phyloP scores from a whole-genome alignment of 2,888 invertebrate species.

The Pherbina coryleti region DNA sequence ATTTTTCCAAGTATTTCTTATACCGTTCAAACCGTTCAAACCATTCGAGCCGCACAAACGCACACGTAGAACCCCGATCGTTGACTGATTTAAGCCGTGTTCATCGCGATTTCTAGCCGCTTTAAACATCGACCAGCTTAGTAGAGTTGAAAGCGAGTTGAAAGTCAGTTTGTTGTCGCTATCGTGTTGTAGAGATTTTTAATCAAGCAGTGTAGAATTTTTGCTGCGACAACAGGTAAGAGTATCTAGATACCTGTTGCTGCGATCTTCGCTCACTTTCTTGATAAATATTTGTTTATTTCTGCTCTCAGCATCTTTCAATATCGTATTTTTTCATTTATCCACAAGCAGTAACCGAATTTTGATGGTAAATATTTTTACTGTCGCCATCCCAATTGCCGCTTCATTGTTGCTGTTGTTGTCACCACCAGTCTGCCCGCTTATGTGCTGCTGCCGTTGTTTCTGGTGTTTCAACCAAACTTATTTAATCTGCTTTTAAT shows the following conservation, averaged over 20 bases:
- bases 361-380: no score
- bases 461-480: background rate
- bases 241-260: slow-evolving; percentile 2
- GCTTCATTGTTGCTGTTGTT: background rate
- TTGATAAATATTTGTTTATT: background rate
- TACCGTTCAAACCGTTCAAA: background rate
- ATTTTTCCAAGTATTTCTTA: background rate
- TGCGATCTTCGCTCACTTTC: background rate
- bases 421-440: background rate
- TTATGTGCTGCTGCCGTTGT: background rate
- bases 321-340: no score
- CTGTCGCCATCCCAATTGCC: no score
- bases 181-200: slow-evolving; percentile 18
- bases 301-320: background rate
- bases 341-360: no score
- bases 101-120: slow-evolving; percentile 53
- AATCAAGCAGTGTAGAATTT: background rate
- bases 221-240: slow-evolving; percentile 29
- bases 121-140: slow-evolving; percentile 46
- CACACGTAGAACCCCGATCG: slow-evolving; percentile 59
- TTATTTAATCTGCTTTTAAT: slow-evolving; percentile 10
- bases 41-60: slow-evolving; percentile 22
- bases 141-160: slow-evolving; percentile 21
- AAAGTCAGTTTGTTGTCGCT: slow-evolving; percentile 6
- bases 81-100: slow-evolving; percentile 56